These are phyloP conservation scores for Drosophila burlai DNA, from an alignment of 1,140 invertebrate species.

Conservation along the genomic window DNA sequence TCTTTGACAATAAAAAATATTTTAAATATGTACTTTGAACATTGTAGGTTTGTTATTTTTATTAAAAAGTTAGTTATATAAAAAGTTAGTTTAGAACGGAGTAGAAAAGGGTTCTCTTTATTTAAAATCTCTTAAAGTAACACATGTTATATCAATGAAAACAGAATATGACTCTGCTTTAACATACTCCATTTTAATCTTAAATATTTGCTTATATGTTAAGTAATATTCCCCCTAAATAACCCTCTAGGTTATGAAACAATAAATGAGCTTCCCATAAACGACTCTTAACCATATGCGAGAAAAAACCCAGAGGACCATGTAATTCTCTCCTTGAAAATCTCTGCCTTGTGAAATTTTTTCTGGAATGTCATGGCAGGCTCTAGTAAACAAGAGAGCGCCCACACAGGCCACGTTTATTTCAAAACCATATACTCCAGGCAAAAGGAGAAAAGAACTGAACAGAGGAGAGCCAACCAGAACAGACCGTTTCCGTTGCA, in stretches of 20 bases:
- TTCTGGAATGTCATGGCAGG: conserved; percentile 26
- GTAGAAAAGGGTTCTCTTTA: not conserved
- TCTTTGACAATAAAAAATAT: not conserved
- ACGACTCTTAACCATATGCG: conserved; percentile 47
- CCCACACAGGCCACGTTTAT: conserved; percentile 38
- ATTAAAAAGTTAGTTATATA: no score
- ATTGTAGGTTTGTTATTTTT: not conserved
- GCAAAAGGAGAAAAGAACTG: conserved; percentile 14
- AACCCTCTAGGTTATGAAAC: conserved; percentile 7
- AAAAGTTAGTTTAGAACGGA: no score
- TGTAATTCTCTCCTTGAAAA: conserved; percentile 21
- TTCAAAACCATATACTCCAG: conserved; percentile 25
- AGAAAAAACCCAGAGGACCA: not conserved
- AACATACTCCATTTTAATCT: not conserved
- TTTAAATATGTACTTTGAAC: not conserved
- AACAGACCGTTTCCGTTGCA: conserved; percentile 54
- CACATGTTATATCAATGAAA: not conserved
- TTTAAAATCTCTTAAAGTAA: not conserved
- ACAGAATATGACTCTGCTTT: not conserved
- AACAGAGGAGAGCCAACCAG: conserved; percentile 13
- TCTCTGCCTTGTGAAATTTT: conserved; percentile 39
- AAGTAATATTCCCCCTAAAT: not conserved
- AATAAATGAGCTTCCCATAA: conserved; percentile 23
- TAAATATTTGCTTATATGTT: not conserved
- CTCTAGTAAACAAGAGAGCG: conserved; percentile 20